Conservation (phyloP, 2,113 vertebrate genomes). For the Urocitellus parryii region DNA sequence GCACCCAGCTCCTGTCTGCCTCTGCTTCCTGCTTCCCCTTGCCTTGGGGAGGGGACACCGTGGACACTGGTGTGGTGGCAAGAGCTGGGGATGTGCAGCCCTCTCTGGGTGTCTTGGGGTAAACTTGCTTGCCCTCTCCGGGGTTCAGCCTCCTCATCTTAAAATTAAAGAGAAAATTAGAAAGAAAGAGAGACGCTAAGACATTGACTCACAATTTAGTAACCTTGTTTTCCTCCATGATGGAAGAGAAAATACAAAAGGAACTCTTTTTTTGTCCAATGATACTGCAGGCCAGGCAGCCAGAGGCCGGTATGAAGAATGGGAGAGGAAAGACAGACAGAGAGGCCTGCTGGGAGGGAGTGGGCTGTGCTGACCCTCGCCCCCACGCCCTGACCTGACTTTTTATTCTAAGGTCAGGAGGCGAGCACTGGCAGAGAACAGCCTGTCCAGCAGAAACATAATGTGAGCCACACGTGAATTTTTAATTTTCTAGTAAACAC, state of each 20-base stretch:
- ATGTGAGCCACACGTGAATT: background rate
- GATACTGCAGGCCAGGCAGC: background rate
- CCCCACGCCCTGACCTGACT: background rate
- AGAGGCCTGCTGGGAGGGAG: background rate
- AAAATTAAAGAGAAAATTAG: background rate
- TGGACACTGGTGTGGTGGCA: too few relatives aligned
- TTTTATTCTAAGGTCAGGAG: background rate
- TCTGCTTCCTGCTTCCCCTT: background rate
- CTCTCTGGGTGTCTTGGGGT: background rate
- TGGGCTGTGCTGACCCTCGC: background rate
- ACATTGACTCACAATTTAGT: background rate
- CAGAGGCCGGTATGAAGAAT: background rate
- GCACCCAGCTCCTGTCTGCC: background rate
- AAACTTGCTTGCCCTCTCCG: background rate
- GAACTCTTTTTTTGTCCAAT: background rate
- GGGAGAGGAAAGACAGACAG: background rate
- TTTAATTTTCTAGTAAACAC: background rate
- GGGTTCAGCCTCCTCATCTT: background rate
- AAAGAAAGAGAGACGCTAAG: background rate
- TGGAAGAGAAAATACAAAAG: background rate
- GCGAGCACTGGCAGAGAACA: background rate
- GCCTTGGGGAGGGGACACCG: background rate
- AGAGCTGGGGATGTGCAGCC: rapidly evolving
- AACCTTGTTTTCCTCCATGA: background rate
- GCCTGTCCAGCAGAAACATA: background rate